A percentile compares a stretch with the other conserved stretches of the same genome.
Conservation (phyloP, 2,888 invertebrate species). For the Esperia sulphurella region DNA sequence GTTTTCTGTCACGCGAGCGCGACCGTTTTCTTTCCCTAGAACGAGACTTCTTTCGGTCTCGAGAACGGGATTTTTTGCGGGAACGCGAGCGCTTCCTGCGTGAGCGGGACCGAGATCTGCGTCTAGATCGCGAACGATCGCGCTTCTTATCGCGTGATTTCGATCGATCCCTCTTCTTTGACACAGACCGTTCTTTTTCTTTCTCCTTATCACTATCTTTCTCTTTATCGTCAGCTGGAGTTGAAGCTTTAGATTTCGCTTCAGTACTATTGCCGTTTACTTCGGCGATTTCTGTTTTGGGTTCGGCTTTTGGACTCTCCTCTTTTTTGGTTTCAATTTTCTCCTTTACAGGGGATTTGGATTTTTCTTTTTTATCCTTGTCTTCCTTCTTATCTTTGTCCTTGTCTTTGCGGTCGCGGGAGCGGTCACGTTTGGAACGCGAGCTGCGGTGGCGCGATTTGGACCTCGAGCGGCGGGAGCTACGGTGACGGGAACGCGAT, state of each 20-base stretch:
- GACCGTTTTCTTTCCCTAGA: conserved; percentile 79
- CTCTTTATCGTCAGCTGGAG: conserved; percentile 51
- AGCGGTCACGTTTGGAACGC: conserved; percentile 65
- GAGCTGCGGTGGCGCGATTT: conserved; percentile 78
- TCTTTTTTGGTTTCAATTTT: conserved; percentile 20
- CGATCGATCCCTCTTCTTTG: conserved; percentile 67
- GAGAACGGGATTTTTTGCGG: conserved; percentile 53
- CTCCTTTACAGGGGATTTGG: conserved; percentile 55
- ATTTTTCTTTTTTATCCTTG: conserved; percentile 52
- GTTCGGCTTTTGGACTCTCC: conserved; percentile 22
- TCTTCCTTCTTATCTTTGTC: conserved; percentile 39
- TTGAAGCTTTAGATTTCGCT: conserved; percentile 49
- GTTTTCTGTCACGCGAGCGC: conserved; percentile 78
- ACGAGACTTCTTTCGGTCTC: conserved; percentile 50
- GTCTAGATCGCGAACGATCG: conserved; percentile 79
- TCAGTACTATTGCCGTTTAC: conserved; percentile 49
- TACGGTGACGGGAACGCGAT: conserved; percentile 78
- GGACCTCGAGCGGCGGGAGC: conserved; percentile 75
- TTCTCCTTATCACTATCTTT: conserved; percentile 18
- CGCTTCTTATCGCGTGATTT: conserved; percentile 66
- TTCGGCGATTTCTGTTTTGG: conserved; percentile 45
- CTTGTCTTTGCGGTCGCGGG: conserved; percentile 54
- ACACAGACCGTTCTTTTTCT: conserved; percentile 42
- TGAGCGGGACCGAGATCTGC: conserved; percentile 80
- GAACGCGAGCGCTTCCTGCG: conserved; percentile 72